Base-by-base conservation (phyloP, 1,140 invertebrate species). In the Drepana arcuata region DNA sequence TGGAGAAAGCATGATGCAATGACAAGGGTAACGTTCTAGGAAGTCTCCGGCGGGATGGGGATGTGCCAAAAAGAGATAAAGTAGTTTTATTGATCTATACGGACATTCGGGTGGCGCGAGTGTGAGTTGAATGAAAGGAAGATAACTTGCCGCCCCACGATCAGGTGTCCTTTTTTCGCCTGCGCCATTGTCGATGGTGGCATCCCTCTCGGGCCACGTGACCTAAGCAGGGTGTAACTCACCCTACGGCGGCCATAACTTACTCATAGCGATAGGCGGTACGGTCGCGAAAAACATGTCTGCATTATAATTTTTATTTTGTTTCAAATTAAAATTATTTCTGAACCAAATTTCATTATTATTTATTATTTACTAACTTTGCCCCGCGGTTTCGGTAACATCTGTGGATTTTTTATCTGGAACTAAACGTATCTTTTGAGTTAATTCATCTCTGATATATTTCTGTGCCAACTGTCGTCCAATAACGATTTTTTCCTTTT, bases 1-100 rank as follows among this genome's bases (percentile, higher is more conserved):
- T 55, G 55, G 47, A 66, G 63, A 77, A 78, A 77, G 66, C 60
- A 41, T 50, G 37, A 46, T 52, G 34, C 39, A 41, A 36, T 38
- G 39, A 46, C n/a, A n/a, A n/a, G n/a, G 50, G 61, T 67, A 68
- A 66, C 65, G 64, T 78, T 75, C 60, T 71, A 71, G 74, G 77
- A 79, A 82, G 71, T 66, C 65, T 61, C 54, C 63, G 69, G 70
- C 69, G 70, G 66, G 64, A 78, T 73, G 69, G 75, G 80, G 78
- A 84, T 82, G 78, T 84, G 83, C 83, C 83, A 84, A 84, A 84
- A 84, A 84, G 81, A 84, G 81, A 84, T 84, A 84, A 84, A 84
- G 83, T 83, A 84, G 78, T 84, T 84, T 84, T 84, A 84, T 84
- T 84, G 83, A 84, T 84, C 83, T 82, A 82, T 74, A 82, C 78